A percentile compares a stretch with the other conserved stretches of the same genome.
Evolutionary conservation across 2,888 invertebrate genomes (phyloP).

Genomic region (Protophormia terraenovae): DNA sequence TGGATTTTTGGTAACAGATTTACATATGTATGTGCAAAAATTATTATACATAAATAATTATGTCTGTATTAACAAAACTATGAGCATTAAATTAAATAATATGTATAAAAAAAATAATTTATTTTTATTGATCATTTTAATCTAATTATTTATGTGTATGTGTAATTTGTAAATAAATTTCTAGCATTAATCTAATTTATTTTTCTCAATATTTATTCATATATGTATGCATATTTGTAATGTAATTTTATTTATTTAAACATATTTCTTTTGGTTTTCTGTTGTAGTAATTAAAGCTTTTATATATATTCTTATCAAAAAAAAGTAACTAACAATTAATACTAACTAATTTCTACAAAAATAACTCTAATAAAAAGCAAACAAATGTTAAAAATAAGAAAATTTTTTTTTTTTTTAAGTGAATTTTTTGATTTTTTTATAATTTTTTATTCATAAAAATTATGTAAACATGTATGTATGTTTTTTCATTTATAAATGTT

Average conservation of each 20-base stretch:
- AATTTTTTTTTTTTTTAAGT: neutral
- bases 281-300: conserved; percentile 63
- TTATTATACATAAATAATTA: conserved; percentile 57
- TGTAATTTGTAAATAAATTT: conserved; percentile 29
- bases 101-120: conserved; percentile 1
- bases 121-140: neutral
- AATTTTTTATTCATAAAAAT: neutral
- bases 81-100: conserved; percentile 53
- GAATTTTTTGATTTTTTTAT: neutral
- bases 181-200: conserved; percentile 8
- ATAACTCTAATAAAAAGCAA: conserved; percentile 34
- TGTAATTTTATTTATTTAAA: neutral
- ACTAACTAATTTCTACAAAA: conserved; percentile 69
- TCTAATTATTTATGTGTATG: neutral
- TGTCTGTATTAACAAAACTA: conserved; percentile 35
- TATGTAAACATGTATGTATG: neutral
- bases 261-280: neutral
- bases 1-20: conserved; percentile 69
- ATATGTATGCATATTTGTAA: neutral
- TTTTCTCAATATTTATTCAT: neutral
- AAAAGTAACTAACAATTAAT: conserved; percentile 75
- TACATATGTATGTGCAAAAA: conserved; percentile 70
- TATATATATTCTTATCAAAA: conserved; percentile 64
- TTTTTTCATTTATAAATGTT: neutral
- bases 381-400: neutral